Base-by-base conservation (phyloP, 2,113 vertebrate species). In the Noctilio leporinus region DNA sequence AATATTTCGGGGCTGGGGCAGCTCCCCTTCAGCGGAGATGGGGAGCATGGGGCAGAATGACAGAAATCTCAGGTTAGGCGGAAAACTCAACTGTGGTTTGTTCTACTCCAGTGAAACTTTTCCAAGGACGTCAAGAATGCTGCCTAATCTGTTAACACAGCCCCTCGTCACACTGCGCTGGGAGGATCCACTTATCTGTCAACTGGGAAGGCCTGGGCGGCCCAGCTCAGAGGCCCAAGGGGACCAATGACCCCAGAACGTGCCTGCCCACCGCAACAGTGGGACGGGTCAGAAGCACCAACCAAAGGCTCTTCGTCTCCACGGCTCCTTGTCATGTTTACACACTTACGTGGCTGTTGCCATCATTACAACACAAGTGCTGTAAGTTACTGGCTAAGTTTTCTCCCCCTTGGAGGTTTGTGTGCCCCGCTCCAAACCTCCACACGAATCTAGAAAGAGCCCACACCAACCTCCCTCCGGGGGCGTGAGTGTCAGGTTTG, bases 151-250 rank as follows among this genome's bases (percentile, higher is more conserved):
- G 53, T 38, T 28, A 26, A 24, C 3, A 5, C 9, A 1, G 10
- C 10, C 38, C 26, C 12, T 22, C n/a, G 55, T 78, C 28, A 2
- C 26, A 1, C 43, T 40, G 10, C 5, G 2, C 5, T 51, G 0
- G 9, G 28, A 76, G 45, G 33, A 73, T 26, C 26, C 26, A 1
- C 11, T 53, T 65, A 28, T 35, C 14, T 24, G 45, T 59, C 47
- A 33, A 9, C 64, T 69, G 6, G 33, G 57, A 89, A 19, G 35
- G 19, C 55, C 17, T 4, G 10, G 9, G 4, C 19, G 77, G 28
- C 26, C 51, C 28, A 35, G 35, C 1, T 26, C 43, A 72, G 45
- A 51, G 53, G 51, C 43, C 8, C 7, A 65, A 30, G 45, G 76
- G 16, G 15, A 59, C 3, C 2, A 17, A 4, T 1, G n/a, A 19